Percentiles rank a stretch among this genome's conserved stretches.
These are phyloP conservation scores for Bovichtus variegatus DNA, from an alignment of 2,797 vertebrate genomes.

Conservation along the genomic window DNA sequence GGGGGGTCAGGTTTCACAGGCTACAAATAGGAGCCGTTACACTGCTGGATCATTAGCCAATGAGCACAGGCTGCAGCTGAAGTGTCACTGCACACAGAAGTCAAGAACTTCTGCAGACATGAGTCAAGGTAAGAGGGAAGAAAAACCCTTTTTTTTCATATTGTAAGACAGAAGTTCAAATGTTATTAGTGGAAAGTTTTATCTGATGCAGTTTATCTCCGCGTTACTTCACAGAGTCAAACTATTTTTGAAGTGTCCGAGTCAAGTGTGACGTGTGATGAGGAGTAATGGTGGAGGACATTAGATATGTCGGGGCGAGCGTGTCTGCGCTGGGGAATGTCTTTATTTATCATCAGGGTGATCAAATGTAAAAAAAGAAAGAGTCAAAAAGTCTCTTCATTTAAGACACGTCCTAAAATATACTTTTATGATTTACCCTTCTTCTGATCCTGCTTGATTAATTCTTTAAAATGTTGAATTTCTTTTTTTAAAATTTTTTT, in stretches of 20 bases:
- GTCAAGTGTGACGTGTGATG: constrained; percentile 31
- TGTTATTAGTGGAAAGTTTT: neutral
- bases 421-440: too few species aligned
- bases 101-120: constrained; percentile 59
- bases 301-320: constrained; percentile 24
- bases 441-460: too few species aligned
- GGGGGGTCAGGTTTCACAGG: constrained; percentile 60
- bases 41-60: neutral
- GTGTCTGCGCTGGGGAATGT: neutral
- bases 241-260: neutral
- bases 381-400: too few species aligned
- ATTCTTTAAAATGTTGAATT: too few species aligned
- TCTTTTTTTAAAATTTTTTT: too few species aligned
- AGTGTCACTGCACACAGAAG: constrained; percentile 4
- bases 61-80: constrained; percentile 14
- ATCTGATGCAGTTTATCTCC: neutral
- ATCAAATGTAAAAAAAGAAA: neutral
- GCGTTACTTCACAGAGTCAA: neutral
- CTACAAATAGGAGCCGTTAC: constrained; percentile 61
- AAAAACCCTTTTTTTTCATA: neutral
- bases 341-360: too few species aligned
- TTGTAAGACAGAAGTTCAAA: neutral
- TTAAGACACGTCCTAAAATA: too few species aligned
- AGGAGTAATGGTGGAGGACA: constrained; percentile 23
- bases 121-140: constrained; percentile 60